Base-by-base conservation (phyloP, 1,140 invertebrate species). In the Sinella curviseta region DNA sequence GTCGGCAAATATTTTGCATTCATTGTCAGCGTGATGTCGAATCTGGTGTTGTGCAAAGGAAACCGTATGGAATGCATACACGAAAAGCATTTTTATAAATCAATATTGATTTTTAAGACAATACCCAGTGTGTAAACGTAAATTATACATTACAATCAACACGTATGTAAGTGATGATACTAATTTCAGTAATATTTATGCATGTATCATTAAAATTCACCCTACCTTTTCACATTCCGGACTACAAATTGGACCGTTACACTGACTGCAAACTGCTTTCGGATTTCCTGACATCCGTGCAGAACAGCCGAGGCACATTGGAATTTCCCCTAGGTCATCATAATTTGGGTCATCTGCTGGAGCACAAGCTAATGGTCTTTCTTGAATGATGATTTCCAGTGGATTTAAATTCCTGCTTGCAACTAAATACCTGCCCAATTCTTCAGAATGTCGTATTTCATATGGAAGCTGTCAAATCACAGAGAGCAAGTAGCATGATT, bases 381-480 rank as follows among this genome's bases (percentile, higher is more conserved):
- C 65, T 33, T 70, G 65, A 70, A 70, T 70, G 12, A 70, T 30
- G 12, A 70, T 70, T 33, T 70, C 65, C 30, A 70, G n/a, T 4
- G 65, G 65, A 8, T 70, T 30, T n/a, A 70, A 33, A 79, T 92
- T 90, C 78, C 92, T 89, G 0, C 89, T 91, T 0, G 95, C 92
- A 48, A 93, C 89, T 79, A 95, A 87, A 85, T 93, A 91, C 65
- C 94, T 88, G 0, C 94, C 93, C 30, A 91, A 30, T 26, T 85
- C 85, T 0, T 86, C 82, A 82, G 90, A 88, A 73, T 90, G 87
- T 31, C 82, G 85, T 33, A 90, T 86, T 74, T 80, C 67, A 76
- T 75, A 75, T 35, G 77, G 65, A 8, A 26, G 55, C 55, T 60
- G n/a, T 12, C 39, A 20, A 48, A 12, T 48, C 8, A 48, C 20